Evolutionary conservation across 2,888 invertebrate genomes (phyloP), one percentile per base, ranked within the genome.

Genomic region (Ichneumoninae sp.): DNA sequence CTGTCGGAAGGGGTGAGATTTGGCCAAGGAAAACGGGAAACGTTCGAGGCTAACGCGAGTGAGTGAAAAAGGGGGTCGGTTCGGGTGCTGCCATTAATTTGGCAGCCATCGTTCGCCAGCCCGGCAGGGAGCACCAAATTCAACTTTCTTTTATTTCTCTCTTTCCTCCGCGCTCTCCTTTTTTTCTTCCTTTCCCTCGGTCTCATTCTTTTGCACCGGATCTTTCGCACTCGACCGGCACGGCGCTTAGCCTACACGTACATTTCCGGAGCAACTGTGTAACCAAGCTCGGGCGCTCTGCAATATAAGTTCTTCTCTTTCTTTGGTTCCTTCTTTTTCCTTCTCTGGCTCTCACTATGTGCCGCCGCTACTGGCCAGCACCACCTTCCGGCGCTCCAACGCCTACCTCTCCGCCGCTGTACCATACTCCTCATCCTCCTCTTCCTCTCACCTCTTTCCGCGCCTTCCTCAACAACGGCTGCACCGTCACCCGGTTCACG

Each of bases 51-150:
- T n/a, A 47, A 30, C 16, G 69, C 6, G 36, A 19, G 40, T n/a
- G 16, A 52, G 26, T 60, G 19, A 33, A 22, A 47, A 33, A 16
- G 16, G 26, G 68, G 69, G n/a, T 65, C 65, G 57, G 22, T 69
- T 65, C 50, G 44, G 75, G 66, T 60, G 87, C 87, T 87, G 89
- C 90, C 89, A 91, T 91, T 91, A 91, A 91, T 91, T 91, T 90
- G 86, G 89, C 88, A 90, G 88, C 87, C 87, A 89, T 90, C 90
- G 89, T 90, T 90, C 88, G 89, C 86, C 26, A 86, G 84, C 86
- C 83, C 33, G 19, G 52, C 50, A 57, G 8, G 13, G 72, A 40
- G 60, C 66, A 74, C 80, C 16, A 54, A 69, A 54, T 74, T 77
- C 52, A 26, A 57, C 50, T 82, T 33, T 30, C 30, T 22, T 22